These are phyloP conservation scores for Pangasianodon hypophthalmus DNA, from an alignment of 2,113 vertebrate species.

Conservation along the genomic window DNA sequence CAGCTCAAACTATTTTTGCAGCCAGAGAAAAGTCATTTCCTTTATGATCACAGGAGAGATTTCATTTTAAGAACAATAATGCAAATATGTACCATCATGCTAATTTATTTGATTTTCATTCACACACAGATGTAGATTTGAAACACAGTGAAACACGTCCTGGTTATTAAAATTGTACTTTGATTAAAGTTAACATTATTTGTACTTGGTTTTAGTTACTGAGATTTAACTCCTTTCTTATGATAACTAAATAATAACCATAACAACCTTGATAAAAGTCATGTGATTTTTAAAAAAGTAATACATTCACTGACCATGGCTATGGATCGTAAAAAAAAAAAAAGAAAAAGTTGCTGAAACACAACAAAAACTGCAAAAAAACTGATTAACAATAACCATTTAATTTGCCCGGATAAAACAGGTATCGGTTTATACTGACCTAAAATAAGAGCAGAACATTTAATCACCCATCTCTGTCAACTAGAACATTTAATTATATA, in stretches of 20 bases:
- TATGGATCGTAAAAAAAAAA: background rate
- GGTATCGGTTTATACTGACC: background rate
- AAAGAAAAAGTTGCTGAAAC: background rate
- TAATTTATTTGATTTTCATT: background rate
- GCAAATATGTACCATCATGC: background rate
- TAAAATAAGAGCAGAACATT: background rate
- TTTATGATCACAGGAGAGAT: background rate
- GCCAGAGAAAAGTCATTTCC: background rate
- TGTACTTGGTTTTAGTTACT: background rate
- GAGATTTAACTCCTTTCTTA: background rate
- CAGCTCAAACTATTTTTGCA: background rate
- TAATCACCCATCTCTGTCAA: background rate
- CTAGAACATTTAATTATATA: background rate
- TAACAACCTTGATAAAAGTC: background rate
- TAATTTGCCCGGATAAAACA: background rate
- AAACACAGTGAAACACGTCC: background rate
- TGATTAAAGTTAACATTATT: background rate
- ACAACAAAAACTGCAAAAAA: background rate
- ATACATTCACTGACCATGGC: background rate
- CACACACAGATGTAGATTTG: background rate
- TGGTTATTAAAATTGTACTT: background rate
- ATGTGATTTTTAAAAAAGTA: background rate
- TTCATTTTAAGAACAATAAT: background rate
- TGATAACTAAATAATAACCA: background rate
- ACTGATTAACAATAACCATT: background rate